These are phyloP conservation scores for Drosophila formosana DNA, from an alignment of 2,888 invertebrate genomes.

Conservation along the genomic window DNA sequence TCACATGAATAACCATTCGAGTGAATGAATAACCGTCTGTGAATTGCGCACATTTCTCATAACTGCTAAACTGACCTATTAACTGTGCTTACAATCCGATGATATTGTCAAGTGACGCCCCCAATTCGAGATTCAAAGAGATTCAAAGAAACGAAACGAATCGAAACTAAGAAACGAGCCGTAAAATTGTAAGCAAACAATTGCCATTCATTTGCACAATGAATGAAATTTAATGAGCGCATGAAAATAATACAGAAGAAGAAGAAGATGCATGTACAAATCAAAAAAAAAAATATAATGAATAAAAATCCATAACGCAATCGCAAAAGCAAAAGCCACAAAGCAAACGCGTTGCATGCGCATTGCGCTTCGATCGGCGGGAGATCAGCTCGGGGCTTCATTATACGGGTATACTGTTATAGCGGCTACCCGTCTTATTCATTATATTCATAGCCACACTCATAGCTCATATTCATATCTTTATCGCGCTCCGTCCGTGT, in stretches of 20 bases:
- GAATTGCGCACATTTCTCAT: slow-evolving; percentile 5
- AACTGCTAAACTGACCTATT: slow-evolving; percentile 5
- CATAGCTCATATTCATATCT: slow-evolving; percentile 3
- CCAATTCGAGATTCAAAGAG: slow-evolving; percentile 32
- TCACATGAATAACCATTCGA: background rate
- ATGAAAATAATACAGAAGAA: slow-evolving; percentile 41
- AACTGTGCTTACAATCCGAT: slow-evolving; percentile 6
- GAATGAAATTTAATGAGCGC: slow-evolving; percentile 68
- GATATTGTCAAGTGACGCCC: slow-evolving; percentile 42
- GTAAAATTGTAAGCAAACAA: slow-evolving; percentile 56
- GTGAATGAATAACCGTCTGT: background rate
- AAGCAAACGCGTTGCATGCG: slow-evolving; percentile 47
- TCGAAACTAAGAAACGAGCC: slow-evolving; percentile 41
- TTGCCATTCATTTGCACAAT: slow-evolving; percentile 72
- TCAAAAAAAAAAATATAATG: slow-evolving; percentile 23
- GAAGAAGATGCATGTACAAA: background rate
- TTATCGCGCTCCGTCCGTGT: background rate
- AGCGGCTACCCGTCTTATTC: slow-evolving; percentile 18
- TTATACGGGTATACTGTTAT: background rate
- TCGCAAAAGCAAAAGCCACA: slow-evolving; percentile 12
- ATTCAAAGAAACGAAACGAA: background rate
- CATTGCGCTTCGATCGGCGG: slow-evolving; percentile 18
- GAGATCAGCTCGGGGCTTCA: slow-evolving; percentile 27
- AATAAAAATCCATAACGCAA: slow-evolving; percentile 36
- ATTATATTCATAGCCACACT: slow-evolving; percentile 21